Evolutionary conservation across 2,113 vertebrate genomes (phyloP).

Genomic region (Sebastes schlegelii): DNA sequence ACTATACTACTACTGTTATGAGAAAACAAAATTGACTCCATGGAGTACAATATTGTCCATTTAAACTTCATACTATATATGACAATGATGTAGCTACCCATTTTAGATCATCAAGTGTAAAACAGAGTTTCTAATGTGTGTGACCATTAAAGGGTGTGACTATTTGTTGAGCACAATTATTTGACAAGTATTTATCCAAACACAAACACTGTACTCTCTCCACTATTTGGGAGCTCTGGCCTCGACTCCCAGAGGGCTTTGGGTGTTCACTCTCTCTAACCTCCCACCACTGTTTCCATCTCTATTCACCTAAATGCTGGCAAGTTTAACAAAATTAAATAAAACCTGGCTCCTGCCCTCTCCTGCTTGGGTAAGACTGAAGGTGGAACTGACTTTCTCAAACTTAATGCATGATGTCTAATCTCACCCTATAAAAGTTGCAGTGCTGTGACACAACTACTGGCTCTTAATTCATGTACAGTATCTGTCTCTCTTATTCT

Average conservation of each 20-base stretch:
- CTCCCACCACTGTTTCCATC: slow-evolving; percentile 89
- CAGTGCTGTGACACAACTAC: slow-evolving; percentile 43
- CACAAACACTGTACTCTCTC: slow-evolving; percentile 2
- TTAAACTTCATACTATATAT: not conserved
- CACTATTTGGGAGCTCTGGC: slow-evolving; percentile 74
- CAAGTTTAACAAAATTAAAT: slow-evolving; percentile 92
- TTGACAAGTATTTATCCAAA: not conserved
- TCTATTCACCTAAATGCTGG: slow-evolving; percentile 91
- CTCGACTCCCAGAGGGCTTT: slow-evolving; percentile 82
- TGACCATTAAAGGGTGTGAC: not conserved
- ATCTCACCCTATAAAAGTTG: slow-evolving; percentile 15
- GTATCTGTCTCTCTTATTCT: slow-evolving; percentile 13
- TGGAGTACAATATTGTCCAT: not conserved
- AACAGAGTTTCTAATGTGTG: not conserved
- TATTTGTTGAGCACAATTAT: slow-evolving; percentile 16
- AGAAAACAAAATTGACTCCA: not conserved
- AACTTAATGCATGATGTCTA: slow-evolving; percentile 63
- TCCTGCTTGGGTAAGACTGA: slow-evolving; percentile 93
- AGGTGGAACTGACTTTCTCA: slow-evolving; percentile 41
- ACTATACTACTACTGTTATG: not conserved
- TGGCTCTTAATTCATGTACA: slow-evolving; percentile 1
- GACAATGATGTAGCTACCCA: slow-evolving; percentile 1
- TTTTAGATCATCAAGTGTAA: not conserved
- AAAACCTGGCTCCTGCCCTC: slow-evolving; percentile 90
- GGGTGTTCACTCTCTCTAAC: slow-evolving; percentile 88